phyloP scores from a whole-genome alignment of 2,113 vertebrate species.

The Accipiter cooperii region DNA sequence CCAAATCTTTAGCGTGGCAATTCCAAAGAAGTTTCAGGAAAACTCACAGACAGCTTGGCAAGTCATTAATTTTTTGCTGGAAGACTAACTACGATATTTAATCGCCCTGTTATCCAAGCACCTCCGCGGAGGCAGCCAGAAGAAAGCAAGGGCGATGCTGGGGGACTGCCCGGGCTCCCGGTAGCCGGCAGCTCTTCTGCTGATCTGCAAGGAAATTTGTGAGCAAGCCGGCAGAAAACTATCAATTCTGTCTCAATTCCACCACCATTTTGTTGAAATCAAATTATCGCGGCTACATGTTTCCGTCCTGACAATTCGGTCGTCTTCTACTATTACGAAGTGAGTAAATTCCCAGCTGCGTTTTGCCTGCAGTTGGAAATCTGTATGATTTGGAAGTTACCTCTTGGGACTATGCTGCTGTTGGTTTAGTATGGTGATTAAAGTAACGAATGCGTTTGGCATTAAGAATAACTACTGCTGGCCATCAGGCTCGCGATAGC shows the following conservation, averaged over 20 bases:
- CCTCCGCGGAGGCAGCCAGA: fast-evolving
- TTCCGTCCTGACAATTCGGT: neutral
- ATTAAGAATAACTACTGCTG: neutral
- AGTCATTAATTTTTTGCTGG: neutral
- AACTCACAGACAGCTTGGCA: neutral
- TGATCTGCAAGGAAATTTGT: neutral
- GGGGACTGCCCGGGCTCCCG: neutral
- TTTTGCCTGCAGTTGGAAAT: neutral
- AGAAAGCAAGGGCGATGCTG: neutral
- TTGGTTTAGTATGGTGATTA: neutral
- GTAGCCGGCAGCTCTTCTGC: neutral
- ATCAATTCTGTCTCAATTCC: neutral
- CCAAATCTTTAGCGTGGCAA: neutral
- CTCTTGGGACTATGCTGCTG: neutral
- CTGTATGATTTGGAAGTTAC: neutral
- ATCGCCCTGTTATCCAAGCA: neutral
- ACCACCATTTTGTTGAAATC: neutral
- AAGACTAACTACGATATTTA: neutral
- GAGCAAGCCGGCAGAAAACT: neutral
- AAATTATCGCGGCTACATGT: neutral
- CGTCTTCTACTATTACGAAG: neutral
- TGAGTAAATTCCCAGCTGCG: neutral
- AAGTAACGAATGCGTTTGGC: neutral
- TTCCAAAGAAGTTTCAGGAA: neutral
- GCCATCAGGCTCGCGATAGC: neutral